Evolutionary conservation across 2,888 invertebrate species (phyloP), one percentile per base, ranked within the genome.

Genomic region (Sisyra terminalis): DNA sequence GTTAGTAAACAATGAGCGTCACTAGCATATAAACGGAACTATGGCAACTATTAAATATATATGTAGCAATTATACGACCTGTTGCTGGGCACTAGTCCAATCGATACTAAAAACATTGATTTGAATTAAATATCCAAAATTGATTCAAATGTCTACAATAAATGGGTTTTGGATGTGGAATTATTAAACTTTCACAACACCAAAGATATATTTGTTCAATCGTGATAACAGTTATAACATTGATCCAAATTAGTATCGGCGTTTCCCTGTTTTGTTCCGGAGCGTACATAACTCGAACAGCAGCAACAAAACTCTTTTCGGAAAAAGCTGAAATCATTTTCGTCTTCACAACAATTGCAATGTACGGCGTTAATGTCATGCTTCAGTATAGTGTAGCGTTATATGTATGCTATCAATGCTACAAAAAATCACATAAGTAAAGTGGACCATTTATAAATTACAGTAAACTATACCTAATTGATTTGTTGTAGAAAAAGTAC

Each of bases 261-360:
- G 46, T 55, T 13, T 45, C 52, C 14, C 56, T 58, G 45, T 55
- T 57, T 16, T 52, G 50, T 24, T 52, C 56, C 39, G 57, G 63
- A 1, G 44, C 58, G 15, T 63, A 61, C 44, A 51, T 63, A 15
- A 57, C 53, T 38, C 42, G 56, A 30, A 47, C 51, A 17, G 52
- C 61, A 32, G 52, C 60, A 3, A 59, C 60, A 39, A 50, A 57
- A 48, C 46, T 63, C n/a, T 57, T 55, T 44, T 53, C 59, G 3
- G 63, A 63, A 51, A 56, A 56, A 42, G 52, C 60, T 0, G 62
- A 63, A 53, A 54, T 63, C 14, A 52, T 51, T 44, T 63, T 62
- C 46, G 59, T 59, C 17, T 63, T 61, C 49, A 52, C 53, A 2
- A 58, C 60, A 14, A 58, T 57, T 37, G 58, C 53, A 24, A 53